Base-by-base conservation (phyloP, 2,888 invertebrate species). In the Brachycybe producta region DNA sequence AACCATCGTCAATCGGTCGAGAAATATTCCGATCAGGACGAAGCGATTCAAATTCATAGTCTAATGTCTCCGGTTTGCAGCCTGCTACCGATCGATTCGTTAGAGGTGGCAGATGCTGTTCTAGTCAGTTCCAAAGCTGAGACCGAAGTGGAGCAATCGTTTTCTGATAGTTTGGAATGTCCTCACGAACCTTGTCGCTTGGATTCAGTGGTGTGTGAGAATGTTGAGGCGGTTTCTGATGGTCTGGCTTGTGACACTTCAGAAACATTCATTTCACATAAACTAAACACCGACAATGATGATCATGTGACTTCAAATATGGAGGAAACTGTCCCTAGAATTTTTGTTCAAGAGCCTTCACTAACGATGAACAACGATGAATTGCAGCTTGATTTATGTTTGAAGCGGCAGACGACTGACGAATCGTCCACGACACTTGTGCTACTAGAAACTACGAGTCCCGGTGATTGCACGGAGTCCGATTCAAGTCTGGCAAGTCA, bases 71-170 rank as follows among this genome's bases (percentile, higher is more conserved):
- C n/a, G 32, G 27, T 26, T 19, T 49, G 32, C 19, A 39, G 40
- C n/a, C 28, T 19, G 30, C n/a, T 46, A 17, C 30, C 32, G 7
- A 44, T 19, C 19, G 54, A 48, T 39, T 21, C 54, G 7, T 39
- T 51, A 28, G 56, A 57, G 34, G 56, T 50, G 3, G 54, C 53
- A 24, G 32, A 52, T 5, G 52, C 52, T 45, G 55, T 52, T 38
- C 57, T 56, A 42, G 51, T 57, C 28, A 56, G 52, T 21, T 51
- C n/a, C 23, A 28, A 19, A 30, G 30, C 27, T 21, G 17, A n/a
- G 28, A 7, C 7, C 23, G 23, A 2, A n/a, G 17, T 28, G 30
- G 30, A 43, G 27, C 27, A 30, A 8, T 28, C 7, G 8, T 28
- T 2, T 28, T 15, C 32, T 5, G 30, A 43, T 43, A 30, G 43